Percentiles rank a stretch among this genome's conserved stretches.
These are phyloP conservation scores for Paramuricea clavata DNA, from an alignment of 92 coral and sea anemone species.

Conservation along the genomic window DNA sequence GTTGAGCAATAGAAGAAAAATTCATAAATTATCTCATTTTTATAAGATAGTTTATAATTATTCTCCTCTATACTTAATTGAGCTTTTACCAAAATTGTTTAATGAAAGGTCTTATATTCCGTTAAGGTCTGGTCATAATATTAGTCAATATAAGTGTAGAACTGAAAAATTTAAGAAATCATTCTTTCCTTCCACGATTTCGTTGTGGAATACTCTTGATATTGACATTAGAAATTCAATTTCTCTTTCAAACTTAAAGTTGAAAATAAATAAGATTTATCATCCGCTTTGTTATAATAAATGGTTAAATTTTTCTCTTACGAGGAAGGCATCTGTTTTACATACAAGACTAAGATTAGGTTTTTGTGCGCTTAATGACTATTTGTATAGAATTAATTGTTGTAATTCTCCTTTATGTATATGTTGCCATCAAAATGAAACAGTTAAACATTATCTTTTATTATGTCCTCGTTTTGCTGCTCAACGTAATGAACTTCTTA, in stretches of 20 bases:
- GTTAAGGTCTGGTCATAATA: too few species aligned
- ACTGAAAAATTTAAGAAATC: not conserved
- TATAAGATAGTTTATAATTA: too few species aligned
- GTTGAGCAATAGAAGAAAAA: too few species aligned
- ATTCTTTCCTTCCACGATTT: too few species aligned
- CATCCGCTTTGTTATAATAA: not conserved
- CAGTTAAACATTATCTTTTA: conserved; percentile 9
- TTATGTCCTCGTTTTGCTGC: conserved; percentile 31
- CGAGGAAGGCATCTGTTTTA: not conserved
- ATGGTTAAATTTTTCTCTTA: not conserved
- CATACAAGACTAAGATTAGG: conserved; percentile 22
- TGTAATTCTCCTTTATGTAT: conserved; percentile 24
- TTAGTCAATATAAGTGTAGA: not conserved
- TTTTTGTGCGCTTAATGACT: conserved; percentile 22
- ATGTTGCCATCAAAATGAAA: not conserved
- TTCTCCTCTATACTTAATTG: too few species aligned
- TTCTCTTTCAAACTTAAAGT: too few species aligned
- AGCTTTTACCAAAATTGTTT: too few species aligned
- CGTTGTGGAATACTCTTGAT: not conserved
- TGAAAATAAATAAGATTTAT: too few species aligned
- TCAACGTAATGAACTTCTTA: not conserved
- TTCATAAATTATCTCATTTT: too few species aligned
- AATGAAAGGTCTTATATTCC: too few species aligned
- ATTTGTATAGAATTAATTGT: conserved; percentile 17
- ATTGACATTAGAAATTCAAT: not conserved